Percentiles rank a stretch among this genome's conserved stretches.
Conservation (phyloP, 2,888 invertebrate species). For the Andricus quercusramuli region DNA sequence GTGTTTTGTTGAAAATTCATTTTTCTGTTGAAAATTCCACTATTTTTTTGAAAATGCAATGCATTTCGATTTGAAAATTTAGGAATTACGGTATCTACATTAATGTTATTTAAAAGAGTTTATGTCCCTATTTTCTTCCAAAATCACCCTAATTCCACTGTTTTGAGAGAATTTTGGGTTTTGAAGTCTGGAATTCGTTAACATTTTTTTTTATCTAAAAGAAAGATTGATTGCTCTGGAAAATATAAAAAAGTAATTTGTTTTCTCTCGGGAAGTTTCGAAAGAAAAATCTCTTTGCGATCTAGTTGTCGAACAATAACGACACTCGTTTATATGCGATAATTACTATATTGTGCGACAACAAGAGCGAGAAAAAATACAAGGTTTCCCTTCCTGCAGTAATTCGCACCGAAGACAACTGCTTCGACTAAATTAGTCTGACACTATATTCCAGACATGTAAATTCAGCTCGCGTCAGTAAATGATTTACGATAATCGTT, state of each 20-base stretch:
- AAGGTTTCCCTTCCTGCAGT: constrained; percentile 23
- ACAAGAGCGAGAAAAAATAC: constrained; percentile 14
- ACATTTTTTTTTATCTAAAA: neutral
- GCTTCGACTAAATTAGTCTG: constrained; percentile 14
- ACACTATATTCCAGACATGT: neutral
- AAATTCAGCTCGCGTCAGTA: constrained; percentile 11
- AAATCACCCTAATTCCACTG: too few relatives aligned
- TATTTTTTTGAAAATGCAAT: too few relatives aligned
- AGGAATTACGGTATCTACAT: too few relatives aligned
- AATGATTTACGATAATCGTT: constrained; percentile 30
- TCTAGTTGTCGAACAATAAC: constrained; percentile 24
- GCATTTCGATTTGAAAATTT: too few relatives aligned
- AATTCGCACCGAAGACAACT: constrained; percentile 7
- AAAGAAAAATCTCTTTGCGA: constrained; percentile 17
- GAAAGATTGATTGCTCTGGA: neutral
- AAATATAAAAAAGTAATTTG: neutral
- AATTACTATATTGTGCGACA: constrained; percentile 30
- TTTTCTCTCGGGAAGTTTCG: constrained; percentile 13
- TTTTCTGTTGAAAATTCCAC: too few relatives aligned
- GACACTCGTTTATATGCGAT: constrained; percentile 5
- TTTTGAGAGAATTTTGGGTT: too few relatives aligned
- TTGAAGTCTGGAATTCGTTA: too few relatives aligned
- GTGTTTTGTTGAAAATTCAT: too few relatives aligned
- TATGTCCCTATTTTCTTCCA: too few relatives aligned
- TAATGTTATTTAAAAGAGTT: too few relatives aligned